Evolutionary conservation across 2,888 invertebrate species (phyloP).

Genomic region (Cryptocephalus primarius): DNA sequence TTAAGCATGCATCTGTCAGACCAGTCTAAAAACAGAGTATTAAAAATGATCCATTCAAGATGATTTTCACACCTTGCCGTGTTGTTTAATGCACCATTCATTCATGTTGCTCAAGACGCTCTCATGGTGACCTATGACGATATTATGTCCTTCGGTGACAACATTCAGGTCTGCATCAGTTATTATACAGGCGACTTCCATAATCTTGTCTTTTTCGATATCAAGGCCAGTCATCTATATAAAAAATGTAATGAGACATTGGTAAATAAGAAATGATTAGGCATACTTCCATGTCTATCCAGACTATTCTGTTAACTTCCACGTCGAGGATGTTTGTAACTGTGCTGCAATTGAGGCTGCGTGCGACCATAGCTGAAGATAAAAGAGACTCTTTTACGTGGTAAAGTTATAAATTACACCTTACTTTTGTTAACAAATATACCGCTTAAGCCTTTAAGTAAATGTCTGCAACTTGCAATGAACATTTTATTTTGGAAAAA

Average conservation of each 20-base stretch:
- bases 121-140: slow-evolving; percentile 70
- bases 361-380: no score
- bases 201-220: slow-evolving; percentile 60
- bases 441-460: no score
- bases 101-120: slow-evolving; percentile 64
- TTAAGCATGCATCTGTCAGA: slow-evolving; percentile 58
- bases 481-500: no score
- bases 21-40: slow-evolving; percentile 55
- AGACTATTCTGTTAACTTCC: slow-evolving; percentile 45
- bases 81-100: slow-evolving; percentile 74
- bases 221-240: slow-evolving; percentile 82
- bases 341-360: neutral
- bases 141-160: slow-evolving; percentile 61
- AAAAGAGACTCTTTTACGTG: no score
- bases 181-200: slow-evolving; percentile 84
- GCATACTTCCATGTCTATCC: slow-evolving; percentile 61
- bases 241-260: neutral
- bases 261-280: slow-evolving; percentile 1
- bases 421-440: no score
- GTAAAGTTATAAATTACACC: no score
- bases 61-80: slow-evolving; percentile 51
- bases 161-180: slow-evolving; percentile 72
- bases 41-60: neutral
- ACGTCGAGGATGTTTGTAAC: slow-evolving; percentile 17
- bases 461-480: no score